Conservation (phyloP, 2,888 invertebrate species). For the Thysanoteuthis rhombus region DNA sequence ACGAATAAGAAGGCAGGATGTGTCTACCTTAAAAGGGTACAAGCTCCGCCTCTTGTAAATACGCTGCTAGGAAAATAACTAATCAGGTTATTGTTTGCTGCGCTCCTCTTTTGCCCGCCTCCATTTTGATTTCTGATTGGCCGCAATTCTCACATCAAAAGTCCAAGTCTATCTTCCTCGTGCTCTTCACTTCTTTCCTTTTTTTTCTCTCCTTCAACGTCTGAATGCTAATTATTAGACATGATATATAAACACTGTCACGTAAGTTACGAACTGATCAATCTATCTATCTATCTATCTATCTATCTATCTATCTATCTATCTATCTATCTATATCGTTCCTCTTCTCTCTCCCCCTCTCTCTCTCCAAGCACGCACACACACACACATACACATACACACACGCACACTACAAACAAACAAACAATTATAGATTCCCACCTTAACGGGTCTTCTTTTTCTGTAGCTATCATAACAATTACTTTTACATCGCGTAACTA, state of each 20-base stretch:
- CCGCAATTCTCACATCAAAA: neutral
- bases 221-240: neutral
- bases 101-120: neutral
- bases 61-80: neutral
- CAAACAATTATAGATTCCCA: neutral
- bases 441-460: too few species aligned
- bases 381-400: neutral
- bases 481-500: too few species aligned
- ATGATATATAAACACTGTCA: neutral
- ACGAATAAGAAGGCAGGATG: neutral
- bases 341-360: too few species aligned
- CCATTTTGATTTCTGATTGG: neutral
- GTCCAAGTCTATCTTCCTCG: neutral
- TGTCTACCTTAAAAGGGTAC: neutral
- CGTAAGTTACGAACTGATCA: too few species aligned
- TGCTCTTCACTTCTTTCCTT: neutral
- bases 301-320: too few species aligned
- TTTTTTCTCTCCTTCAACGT: neutral
- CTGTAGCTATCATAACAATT: too few species aligned
- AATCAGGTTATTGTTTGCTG: neutral
- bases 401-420: neutral
- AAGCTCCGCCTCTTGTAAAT: neutral
- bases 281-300: too few species aligned
- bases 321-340: too few species aligned
- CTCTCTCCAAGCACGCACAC: neutral